These are phyloP conservation scores for Lutjanus argentimaculatus DNA, from an alignment of 2,797 vertebrate genomes.

Conservation along the genomic window DNA sequence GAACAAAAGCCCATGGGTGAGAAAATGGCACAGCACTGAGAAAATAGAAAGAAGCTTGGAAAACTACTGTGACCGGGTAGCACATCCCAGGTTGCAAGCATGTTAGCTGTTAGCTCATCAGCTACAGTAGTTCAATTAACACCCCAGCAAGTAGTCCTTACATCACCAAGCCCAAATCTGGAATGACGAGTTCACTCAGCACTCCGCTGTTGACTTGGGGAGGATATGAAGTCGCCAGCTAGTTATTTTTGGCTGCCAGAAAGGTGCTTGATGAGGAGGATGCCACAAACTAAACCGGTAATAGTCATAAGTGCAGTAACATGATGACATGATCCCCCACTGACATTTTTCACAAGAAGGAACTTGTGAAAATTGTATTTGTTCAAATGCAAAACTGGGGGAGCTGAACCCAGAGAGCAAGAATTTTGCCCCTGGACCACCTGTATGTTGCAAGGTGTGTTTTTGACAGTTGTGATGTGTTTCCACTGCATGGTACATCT, in stretches of 20 bases:
- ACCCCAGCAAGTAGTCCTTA: neutral
- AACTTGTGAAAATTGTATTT: neutral
- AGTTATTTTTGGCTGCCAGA: neutral
- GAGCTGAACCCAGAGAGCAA: neutral
- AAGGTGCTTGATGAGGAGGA: neutral
- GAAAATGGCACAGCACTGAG: neutral
- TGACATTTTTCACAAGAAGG: neutral
- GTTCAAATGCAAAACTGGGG: neutral
- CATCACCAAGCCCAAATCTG: neutral
- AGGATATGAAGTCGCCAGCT: neutral
- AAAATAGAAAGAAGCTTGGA: neutral
- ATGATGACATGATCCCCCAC: neutral
- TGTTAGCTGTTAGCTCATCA: neutral
- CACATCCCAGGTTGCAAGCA: neutral
- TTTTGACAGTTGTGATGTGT: neutral
- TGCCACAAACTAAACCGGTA: neutral
- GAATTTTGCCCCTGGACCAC: neutral
- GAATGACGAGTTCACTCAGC: neutral
- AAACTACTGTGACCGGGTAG: neutral
- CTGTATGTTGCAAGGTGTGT: neutral
- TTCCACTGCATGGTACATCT: no score
- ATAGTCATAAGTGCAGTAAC: neutral
- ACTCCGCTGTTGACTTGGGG: neutral
- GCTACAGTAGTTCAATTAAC: neutral
- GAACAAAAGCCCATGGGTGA: neutral